Conservation (phyloP, 1,140 invertebrate species). For the Mycetomoellerius zeteki region DNA sequence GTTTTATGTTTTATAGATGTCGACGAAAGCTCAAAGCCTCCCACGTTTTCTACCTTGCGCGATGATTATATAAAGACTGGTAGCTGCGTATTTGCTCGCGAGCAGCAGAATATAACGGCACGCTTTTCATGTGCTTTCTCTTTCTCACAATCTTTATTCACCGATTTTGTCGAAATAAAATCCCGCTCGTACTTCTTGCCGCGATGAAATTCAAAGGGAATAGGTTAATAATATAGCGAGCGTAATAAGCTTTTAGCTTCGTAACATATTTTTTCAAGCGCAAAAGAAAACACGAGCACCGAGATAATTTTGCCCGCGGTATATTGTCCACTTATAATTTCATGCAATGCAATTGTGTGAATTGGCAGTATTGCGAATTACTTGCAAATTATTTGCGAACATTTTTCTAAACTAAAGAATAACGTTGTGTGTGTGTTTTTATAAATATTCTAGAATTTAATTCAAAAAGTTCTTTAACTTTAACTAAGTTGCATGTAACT, state of each 20-base stretch:
- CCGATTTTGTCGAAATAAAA: constrained; percentile 55
- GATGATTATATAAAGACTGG: constrained; percentile 34
- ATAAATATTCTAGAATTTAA: constrained; percentile 17
- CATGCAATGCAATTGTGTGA: background rate
- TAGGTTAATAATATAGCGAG: constrained; percentile 58
- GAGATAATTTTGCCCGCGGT: constrained; percentile 32
- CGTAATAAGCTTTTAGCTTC: constrained; percentile 48
- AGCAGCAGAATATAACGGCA: background rate
- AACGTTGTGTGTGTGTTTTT: too few relatives aligned
- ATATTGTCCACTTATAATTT: constrained; percentile 37
- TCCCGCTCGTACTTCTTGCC: constrained; percentile 41
- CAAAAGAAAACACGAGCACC: background rate
- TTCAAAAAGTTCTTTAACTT: background rate
- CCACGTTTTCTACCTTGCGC: constrained; percentile 18
- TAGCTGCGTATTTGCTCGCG: constrained; percentile 39
- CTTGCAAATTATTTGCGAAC: background rate
- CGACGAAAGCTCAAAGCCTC: constrained; percentile 37
- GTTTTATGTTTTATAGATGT: constrained; percentile 58
- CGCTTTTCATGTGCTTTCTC: constrained; percentile 38
- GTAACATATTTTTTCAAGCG: constrained; percentile 40
- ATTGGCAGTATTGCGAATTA: constrained; percentile 1
- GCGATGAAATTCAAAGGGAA: constrained; percentile 52
- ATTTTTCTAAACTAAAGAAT: background rate
- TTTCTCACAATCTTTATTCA: constrained; percentile 33
- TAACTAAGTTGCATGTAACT: background rate